Evolutionary conservation across 2,113 vertebrate species (phyloP).

Genomic region (Chloroceryle aenea): DNA sequence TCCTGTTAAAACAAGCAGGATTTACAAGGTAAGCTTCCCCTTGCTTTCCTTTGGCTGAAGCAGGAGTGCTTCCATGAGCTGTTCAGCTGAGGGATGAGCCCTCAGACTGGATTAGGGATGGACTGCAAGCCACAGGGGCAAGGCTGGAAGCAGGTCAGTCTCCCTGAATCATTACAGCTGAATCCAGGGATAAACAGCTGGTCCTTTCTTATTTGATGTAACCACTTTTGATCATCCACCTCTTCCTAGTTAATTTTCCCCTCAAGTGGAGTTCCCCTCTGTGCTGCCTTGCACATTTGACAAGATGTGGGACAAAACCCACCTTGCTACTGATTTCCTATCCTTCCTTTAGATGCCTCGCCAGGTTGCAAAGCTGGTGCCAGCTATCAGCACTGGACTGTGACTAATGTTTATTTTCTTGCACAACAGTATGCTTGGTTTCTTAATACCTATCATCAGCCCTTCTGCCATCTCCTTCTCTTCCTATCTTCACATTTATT

Average conservation of each 20-base stretch:
- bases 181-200: background rate
- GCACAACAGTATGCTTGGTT: background rate
- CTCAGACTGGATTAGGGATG: no score
- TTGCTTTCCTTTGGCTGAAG: background rate
- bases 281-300: accelerated
- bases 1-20: background rate
- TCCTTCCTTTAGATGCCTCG: background rate
- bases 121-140: background rate
- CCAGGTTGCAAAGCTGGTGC: background rate
- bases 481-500: background rate
- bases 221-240: background rate
- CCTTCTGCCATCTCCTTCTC: background rate
- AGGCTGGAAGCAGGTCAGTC: background rate
- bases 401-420: background rate
- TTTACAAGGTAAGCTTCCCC: background rate
- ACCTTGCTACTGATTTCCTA: background rate
- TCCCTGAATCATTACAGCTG: background rate
- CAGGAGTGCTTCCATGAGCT: background rate
- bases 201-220: background rate
- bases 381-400: background rate
- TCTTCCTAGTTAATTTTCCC: background rate
- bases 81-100: background rate
- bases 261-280: background rate
- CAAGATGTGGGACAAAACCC: background rate
- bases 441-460: background rate